Base-by-base conservation (phyloP, 2,797 vertebrate genomes). In the Hylomyscus alleni region DNA sequence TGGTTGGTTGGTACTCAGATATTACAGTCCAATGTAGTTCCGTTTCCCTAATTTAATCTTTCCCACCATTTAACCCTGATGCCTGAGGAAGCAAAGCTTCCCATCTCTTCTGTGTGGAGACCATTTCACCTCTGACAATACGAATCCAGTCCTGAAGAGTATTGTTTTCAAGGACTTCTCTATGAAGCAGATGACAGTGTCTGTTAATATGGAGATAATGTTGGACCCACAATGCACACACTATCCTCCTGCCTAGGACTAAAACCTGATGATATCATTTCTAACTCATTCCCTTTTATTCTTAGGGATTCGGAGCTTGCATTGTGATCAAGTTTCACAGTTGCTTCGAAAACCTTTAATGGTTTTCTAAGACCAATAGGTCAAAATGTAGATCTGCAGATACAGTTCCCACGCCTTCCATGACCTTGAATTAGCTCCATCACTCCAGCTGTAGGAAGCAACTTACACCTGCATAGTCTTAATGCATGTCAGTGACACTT, bases 121-220 rank as follows among this genome's bases (percentile, higher is more conserved):
- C 92, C 29, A 91, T 58, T 88, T 96, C 86, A 52, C 44, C 22
- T 29, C 67, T 84, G 40, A 90, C 89, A 94, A 91, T 44, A 56
- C 0, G 6, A 14, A 65, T 44, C 40, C 65, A 34, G 62, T 90
- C 86, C 72, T 87, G 75, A 78, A 91, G 95, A 93, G 12, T 76
- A 69, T 82, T 40, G 73, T 95, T 34, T 69, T 90, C 73, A 86
- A 93, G 47, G 17, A 73, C 29, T 67, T 90, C 62, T 91, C 78
- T 29, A 88, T 50, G 34, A 93, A 80, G 34, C 34, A 90, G 80
- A 37, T 94, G 80, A 85, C 24, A 44, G 4, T 88, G 80, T 54
- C 62, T 96, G 89, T 95, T 94, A 69, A 81, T 77, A 72, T 13
- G 19, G 37, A 87, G 58, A 72, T 31, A 96, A 94, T 76, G 81